These are phyloP conservation scores for Bambusicola thoracicus DNA, from an alignment of 2,113 vertebrate species.

Conservation along the genomic window DNA sequence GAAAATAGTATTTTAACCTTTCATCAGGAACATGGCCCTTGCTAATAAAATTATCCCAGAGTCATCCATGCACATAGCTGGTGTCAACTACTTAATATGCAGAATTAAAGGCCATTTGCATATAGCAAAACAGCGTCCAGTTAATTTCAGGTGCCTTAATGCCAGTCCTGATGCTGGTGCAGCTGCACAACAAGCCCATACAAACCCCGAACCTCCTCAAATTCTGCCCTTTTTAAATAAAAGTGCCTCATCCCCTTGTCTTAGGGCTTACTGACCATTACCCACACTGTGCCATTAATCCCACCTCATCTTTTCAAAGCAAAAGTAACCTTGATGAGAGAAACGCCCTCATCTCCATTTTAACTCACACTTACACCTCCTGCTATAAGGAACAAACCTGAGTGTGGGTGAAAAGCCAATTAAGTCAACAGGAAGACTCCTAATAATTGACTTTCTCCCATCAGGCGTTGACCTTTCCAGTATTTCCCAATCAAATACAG, in stretches of 20 bases:
- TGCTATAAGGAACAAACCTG: neutral
- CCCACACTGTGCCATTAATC: neutral
- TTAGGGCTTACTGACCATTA: neutral
- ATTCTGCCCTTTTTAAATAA: neutral
- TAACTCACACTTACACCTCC: neutral
- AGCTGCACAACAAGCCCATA: neutral
- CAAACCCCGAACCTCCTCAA: neutral
- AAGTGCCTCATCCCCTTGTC: fast-evolving
- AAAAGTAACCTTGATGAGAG: neutral
- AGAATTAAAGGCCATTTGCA: constrained; percentile 45
- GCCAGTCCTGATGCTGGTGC: fast-evolving
- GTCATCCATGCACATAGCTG: neutral
- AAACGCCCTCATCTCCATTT: neutral
- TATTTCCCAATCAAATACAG: neutral
- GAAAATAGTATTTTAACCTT: constrained; percentile 57
- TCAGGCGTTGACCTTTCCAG: neutral
- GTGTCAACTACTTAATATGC: constrained; percentile 10
- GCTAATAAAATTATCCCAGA: constrained; percentile 47
- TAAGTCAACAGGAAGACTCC: neutral
- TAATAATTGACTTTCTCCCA: neutral
- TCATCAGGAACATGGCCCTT: constrained; percentile 12
- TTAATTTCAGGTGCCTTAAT: neutral
- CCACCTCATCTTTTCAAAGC: neutral
- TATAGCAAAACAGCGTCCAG: neutral
- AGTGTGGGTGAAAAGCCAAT: neutral